phyloP scores from a whole-genome alignment of 2,113 vertebrate species.

The Sebastes fasciatus region DNA sequence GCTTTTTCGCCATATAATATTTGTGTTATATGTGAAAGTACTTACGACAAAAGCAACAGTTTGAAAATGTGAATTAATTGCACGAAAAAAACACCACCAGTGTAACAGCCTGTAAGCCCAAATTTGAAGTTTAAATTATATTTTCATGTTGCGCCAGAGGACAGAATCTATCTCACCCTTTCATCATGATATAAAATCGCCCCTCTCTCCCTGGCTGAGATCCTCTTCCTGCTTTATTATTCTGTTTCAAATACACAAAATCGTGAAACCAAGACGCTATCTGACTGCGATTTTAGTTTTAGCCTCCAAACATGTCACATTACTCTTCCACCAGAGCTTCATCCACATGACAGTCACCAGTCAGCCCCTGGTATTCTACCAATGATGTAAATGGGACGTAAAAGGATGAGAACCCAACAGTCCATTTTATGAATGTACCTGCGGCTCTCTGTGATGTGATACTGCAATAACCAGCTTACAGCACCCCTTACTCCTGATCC shows the following conservation, averaged over 20 bases:
- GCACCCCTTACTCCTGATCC: conserved; percentile 8
- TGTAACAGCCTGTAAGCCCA: too few species aligned
- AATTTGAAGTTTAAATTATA: not conserved
- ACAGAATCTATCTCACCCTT: not conserved
- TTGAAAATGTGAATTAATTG: too few species aligned
- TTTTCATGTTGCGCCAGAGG: not conserved
- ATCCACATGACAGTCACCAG: conserved; percentile 3
- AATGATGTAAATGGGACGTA: conserved; percentile 15
- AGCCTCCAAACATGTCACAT: not conserved
- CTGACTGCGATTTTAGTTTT: not conserved
- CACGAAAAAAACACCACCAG: too few species aligned
- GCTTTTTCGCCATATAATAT: too few species aligned
- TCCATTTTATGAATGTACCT: conserved; percentile 30
- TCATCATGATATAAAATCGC: not conserved
- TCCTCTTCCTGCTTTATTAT: not conserved
- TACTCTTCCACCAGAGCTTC: not conserved
- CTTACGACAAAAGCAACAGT: too few species aligned
- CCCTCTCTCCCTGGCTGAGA: not conserved
- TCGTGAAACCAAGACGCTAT: not conserved
- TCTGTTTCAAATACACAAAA: not conserved
- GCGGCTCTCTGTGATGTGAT: conserved; percentile 4
- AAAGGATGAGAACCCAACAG: conserved; percentile 12
- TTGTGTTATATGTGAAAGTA: too few species aligned
- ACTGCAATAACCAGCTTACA: conserved; percentile 45
- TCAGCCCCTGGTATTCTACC: not conserved